A percentile compares a stretch with the other conserved stretches of the same genome.
phyloP scores from a whole-genome alignment of 92 coral and sea anemone genomes.

The Galaxea fascicularis region DNA sequence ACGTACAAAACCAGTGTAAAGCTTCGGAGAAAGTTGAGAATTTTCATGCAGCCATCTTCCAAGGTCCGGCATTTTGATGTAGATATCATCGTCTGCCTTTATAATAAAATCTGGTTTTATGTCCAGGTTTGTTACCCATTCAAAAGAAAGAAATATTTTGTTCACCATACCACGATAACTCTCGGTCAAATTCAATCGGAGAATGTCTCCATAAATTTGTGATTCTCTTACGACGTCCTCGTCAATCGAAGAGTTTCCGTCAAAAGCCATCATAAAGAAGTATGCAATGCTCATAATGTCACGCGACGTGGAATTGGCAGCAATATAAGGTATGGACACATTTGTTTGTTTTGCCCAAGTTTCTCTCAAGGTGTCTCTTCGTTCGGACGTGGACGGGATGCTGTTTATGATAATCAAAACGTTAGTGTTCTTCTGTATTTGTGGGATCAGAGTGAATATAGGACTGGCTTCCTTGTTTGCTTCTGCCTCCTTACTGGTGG shows the following conservation, averaged over 20 bases:
- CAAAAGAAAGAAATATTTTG: neutral
- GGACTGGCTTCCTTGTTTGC: neutral
- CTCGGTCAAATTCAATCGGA: neutral
- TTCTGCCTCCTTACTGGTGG: no score
- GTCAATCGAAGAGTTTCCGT: neutral
- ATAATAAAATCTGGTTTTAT: neutral
- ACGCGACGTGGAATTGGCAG: neutral
- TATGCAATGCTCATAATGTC: neutral
- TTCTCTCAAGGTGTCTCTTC: neutral
- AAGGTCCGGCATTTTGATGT: conserved; percentile 3
- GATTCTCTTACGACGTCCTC: neutral
- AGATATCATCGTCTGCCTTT: conserved; percentile 1
- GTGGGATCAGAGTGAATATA: neutral
- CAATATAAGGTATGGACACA: neutral
- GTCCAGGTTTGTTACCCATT: neutral
- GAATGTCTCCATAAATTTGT: neutral
- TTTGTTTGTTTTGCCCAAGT: neutral
- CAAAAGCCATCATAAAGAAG: neutral
- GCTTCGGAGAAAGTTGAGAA: neutral
- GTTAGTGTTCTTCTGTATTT: neutral
- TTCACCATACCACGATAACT: neutral
- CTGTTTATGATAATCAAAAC: neutral
- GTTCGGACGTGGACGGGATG: neutral
- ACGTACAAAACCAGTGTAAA: neutral
- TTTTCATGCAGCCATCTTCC: neutral